phyloP scores from a whole-genome alignment of 1,140 invertebrate species.

The Eurosta solidaginis region DNA sequence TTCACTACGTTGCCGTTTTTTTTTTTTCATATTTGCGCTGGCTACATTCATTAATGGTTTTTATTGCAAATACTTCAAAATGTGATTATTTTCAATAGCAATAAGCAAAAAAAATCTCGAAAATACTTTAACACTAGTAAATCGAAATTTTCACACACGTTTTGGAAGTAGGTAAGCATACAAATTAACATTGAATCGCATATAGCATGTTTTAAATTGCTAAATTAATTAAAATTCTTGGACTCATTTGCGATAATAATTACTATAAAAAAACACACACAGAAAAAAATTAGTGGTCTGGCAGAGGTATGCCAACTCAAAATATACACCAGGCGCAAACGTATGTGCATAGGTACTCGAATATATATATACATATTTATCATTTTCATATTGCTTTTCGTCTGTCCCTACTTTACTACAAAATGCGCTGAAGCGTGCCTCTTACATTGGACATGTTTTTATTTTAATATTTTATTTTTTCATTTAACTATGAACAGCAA shows the following conservation, averaged over 20 bases:
- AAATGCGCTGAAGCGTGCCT: slow-evolving; percentile 15
- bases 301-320: not conserved
- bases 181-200: no score
- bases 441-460: slow-evolving; percentile 26
- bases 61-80: no score
- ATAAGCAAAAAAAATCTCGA: no score
- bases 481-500: not conserved
- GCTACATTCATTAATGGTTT: no score
- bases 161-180: no score
- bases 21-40: no score
- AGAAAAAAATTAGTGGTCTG: not conserved
- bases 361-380: no score
- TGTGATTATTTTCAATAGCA: no score
- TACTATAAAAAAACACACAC: not conserved
- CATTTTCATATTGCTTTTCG: not conserved
- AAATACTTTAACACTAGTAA: no score
- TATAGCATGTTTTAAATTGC: not conserved
- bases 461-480: no score
- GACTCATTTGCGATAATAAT: not conserved
- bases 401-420: not conserved
- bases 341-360: not conserved
- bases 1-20: no score
- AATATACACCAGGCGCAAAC: not conserved
- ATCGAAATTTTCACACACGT: no score
- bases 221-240: slow-evolving; percentile 14